Percentiles rank a stretch among this genome's conserved stretches.
phyloP scores from a whole-genome alignment of 2,113 vertebrate species.

The Stegastes partitus region DNA sequence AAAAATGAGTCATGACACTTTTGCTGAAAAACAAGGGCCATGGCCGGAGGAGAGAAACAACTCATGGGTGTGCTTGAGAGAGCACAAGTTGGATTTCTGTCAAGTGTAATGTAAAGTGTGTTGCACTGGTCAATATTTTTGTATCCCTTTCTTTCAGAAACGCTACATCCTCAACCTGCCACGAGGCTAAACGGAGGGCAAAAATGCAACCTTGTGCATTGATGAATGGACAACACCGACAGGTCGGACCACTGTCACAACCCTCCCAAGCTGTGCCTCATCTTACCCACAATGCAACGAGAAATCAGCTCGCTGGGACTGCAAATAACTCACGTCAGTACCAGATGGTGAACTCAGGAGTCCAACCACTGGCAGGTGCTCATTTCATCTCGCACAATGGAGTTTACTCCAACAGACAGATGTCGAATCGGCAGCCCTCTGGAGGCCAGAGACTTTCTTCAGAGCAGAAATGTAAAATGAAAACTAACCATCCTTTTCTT shows the following conservation, averaged over 20 bases:
- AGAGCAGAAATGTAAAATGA: neutral
- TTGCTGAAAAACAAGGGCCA: too few relatives aligned
- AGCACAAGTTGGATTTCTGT: too few relatives aligned
- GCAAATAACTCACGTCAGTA: neutral
- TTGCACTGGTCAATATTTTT: neutral
- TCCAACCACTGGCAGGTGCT: neutral
- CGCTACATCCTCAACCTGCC: neutral
- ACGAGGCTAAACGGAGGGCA: neutral
- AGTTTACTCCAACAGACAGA: neutral
- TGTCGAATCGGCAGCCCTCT: constrained; percentile 10
- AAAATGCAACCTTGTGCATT: constrained; percentile 47
- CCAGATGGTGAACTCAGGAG: neutral
- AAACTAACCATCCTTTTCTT: accelerated
- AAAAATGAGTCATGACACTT: too few relatives aligned
- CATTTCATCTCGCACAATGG: neutral
- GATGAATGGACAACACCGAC: constrained; percentile 20
- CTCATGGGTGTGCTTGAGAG: too few relatives aligned
- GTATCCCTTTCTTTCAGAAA: constrained; percentile 46
- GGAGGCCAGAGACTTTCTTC: neutral
- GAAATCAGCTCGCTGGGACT: constrained; percentile 15
- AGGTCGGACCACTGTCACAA: neutral
- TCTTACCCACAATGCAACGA: neutral
- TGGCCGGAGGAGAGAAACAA: too few relatives aligned
- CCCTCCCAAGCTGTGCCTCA: constrained; percentile 4
- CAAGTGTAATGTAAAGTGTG: neutral